Evolutionary conservation across 2,888 invertebrate species (phyloP), one percentile per base, ranked within the genome.

Genomic region (Pimpla rufipes): DNA sequence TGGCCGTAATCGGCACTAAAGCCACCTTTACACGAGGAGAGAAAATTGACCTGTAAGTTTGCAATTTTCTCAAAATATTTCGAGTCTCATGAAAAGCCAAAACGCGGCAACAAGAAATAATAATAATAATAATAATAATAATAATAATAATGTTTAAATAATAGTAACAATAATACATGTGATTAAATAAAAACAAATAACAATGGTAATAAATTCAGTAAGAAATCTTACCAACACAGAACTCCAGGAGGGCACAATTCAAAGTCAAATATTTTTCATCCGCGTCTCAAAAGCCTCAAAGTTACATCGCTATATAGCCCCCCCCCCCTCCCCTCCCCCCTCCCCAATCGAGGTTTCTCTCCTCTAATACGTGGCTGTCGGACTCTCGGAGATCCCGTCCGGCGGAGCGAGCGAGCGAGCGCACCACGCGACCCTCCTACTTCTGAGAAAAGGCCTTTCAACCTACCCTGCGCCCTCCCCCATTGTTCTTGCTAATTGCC

Each of bases 401-500:
- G 83, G 59, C 81, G 85, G 85, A 85, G 87, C 83, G 79, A 81
- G 29, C 2, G 29, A 29, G 29, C 29, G 3, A 29, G 29, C 2
- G 85, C 87, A 87, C 88, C 88, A 86, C 85, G 85, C 79, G 86
- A 57, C 83, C 85, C 89, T 89, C 90, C 91, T 88, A 89, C 91
- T 92, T 92, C 91, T 87, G 88, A 90, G 92, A 92, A 92, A 83
- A 85, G 89, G 86, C 87, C 90, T 85, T 76, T 75, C 13, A 21
- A 66, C 70, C 79, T 57, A 79, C 79, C 79, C 79, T 68, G 18
- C 68, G 52, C 86, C 84, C 87, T 88, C 52, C 88, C 88, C 92
- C 90, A 93, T 93, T 93, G 93, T 93, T 93, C 93, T 91, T 92
- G 90, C 92, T 93, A 93, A 93, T 93, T 93, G 93, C 93, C 92